Evolutionary conservation across 2,113 vertebrate species (phyloP), one percentile per base, ranked within the genome.

Genomic region (Istiophorus platypterus): DNA sequence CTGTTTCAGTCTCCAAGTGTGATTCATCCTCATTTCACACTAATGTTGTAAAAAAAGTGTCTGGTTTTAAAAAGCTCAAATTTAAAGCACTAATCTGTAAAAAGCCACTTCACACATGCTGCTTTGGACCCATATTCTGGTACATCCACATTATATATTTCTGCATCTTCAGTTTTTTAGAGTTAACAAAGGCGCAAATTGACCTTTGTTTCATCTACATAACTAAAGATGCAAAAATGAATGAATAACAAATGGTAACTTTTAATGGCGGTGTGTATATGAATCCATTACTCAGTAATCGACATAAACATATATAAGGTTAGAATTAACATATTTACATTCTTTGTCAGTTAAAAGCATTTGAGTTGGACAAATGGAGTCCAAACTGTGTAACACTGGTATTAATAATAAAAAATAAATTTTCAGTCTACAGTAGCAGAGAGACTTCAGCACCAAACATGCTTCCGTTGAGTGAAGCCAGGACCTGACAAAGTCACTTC

Each of bases 381-480:
- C 65, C 37, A 20, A 6, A 65, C 62, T 10, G 47, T 65, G n/a
- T 71, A 92, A 92, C 85, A 91, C 87, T 91, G 86, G 85, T 65
- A 58, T 34, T 17, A 66, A 47, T n/a, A 64, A 59, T 66, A 81
- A 27, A 72, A 84, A 73, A 69, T 29, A 63, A 74, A 70, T n/a
- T 58, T 34, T 73, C 22, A 82, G 72, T 66, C 41, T 31, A 68
- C 3, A 45, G 74, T 27, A 34, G 47, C 5, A 4, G 17, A 41
- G 41, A 56, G 26, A 45, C 34, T 26, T 81, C 71, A 49, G 76
- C 58, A 82, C 42, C 39, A 24, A 68, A 34, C 1, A 77, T 80
- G 61, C 58, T 15, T 81, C 31, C 51, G 29, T 51, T 8, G 29
- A 64, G 57, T 22, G 2, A 34, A 65, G 47, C 78, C 59, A 29